Conservation (phyloP, 64 coral and sea anemone species). For the Montipora efflorescens region DNA sequence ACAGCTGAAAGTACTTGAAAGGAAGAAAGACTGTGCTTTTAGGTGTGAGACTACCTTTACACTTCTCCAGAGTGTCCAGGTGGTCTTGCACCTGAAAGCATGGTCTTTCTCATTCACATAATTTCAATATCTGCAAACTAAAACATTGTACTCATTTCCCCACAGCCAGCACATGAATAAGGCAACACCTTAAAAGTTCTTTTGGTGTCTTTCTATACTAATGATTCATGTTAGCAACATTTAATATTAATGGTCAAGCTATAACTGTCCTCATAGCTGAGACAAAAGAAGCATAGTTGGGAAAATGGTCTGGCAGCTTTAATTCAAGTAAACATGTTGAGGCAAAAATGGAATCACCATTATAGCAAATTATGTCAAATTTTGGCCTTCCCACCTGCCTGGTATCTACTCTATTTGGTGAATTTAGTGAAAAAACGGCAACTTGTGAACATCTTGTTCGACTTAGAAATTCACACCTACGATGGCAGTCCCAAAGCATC, state of each 20-base stretch:
- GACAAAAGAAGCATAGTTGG: constrained; percentile 46
- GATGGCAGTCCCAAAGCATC: too few species aligned
- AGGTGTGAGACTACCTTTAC: not conserved
- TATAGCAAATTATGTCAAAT: constrained; percentile 18
- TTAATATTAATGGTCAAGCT: not conserved
- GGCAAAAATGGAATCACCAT: constrained; percentile 49
- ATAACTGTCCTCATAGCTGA: constrained; percentile 27
- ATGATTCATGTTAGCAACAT: not conserved
- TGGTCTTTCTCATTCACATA: too few species aligned
- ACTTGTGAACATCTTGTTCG: too few species aligned
- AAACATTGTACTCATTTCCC: not conserved
- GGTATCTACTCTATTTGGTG: too few species aligned
- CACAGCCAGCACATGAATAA: not conserved
- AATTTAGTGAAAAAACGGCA: constrained; percentile 7
- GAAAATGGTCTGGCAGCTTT: constrained; percentile 58
- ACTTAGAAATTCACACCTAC: too few species aligned
- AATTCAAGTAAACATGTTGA: constrained; percentile 60
- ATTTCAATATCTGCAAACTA: too few species aligned
- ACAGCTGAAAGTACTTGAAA: not conserved
- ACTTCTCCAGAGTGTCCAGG: not conserved
- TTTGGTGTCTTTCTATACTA: not conserved
- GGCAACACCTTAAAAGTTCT: not conserved
- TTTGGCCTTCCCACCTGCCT: too few species aligned
- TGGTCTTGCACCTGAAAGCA: too few species aligned
- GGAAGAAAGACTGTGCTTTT: too few species aligned